Conservation (phyloP, 2,113 vertebrate genomes). For the Cinclus cinclus region DNA sequence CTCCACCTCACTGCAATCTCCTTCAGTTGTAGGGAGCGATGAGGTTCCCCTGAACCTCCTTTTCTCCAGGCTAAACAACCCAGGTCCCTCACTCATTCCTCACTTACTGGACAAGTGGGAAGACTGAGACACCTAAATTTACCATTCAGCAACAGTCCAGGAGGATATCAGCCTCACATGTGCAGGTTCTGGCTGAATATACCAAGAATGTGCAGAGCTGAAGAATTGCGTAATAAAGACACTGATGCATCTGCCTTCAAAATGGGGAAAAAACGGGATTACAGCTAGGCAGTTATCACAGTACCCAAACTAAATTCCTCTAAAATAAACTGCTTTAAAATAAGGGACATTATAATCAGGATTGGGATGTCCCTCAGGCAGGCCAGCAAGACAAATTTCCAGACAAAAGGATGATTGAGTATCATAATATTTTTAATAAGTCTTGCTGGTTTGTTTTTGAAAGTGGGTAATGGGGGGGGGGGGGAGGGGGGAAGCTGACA, state of each 20-base stretch:
- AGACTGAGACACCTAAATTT: neutral
- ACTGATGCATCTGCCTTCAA: neutral
- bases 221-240: neutral
- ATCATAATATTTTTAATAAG: neutral
- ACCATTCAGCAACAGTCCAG: neutral
- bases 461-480: neutral
- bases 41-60: neutral
- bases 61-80: neutral
- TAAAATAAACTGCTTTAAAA: neutral
- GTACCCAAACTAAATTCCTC: neutral
- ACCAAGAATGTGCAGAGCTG: neutral
- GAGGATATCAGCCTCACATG: neutral
- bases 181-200: neutral
- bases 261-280: neutral
- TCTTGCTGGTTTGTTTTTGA: neutral
- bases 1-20: rapidly evolving
- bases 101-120: neutral
- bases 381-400: neutral
- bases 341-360: neutral
- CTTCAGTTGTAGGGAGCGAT: rapidly evolving
- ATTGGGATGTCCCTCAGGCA: rapidly evolving
- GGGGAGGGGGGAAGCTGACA: neutral
- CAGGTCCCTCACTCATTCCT: neutral
- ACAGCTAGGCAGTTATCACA: neutral
- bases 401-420: neutral